Evolutionary conservation across 2,888 invertebrate genomes (phyloP).

Genomic region (Psylliodes chrysocephalus): DNA sequence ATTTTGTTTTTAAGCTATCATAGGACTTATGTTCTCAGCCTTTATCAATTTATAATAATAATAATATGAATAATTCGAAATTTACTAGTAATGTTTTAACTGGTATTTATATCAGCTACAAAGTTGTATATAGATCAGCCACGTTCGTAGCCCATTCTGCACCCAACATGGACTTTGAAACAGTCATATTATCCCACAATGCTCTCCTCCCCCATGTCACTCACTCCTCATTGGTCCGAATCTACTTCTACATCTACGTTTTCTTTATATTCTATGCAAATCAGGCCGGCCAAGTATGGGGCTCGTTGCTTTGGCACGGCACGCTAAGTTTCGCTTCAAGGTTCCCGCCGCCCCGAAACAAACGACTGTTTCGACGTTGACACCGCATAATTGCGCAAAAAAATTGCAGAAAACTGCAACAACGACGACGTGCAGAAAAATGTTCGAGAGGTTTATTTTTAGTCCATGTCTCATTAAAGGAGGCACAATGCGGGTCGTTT

Average conservation of each 20-base stretch:
- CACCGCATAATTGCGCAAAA: conserved; percentile 16
- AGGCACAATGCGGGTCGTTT: neutral
- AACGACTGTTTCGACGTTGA: conserved; percentile 12
- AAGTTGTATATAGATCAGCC: no score
- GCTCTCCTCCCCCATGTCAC: conserved; percentile 1
- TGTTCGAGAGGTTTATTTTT: neutral
- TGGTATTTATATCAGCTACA: no score
- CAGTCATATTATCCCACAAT: neutral
- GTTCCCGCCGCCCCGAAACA: conserved; percentile 8
- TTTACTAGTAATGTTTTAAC: no score
- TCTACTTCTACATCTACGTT: conserved; percentile 16
- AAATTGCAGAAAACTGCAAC: conserved; percentile 1
- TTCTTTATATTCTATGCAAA: conserved; percentile 19
- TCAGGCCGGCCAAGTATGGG: conserved; percentile 5
- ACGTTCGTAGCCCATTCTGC: no score
- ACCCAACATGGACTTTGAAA: no score
- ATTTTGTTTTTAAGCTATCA: no score
- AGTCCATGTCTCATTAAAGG: conserved; percentile 1
- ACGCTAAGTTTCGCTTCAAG: conserved; percentile 16
- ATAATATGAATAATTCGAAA: no score
- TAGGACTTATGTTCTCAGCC: no score
- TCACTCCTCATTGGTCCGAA: conserved; percentile 1
- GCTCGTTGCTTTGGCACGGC: no score
- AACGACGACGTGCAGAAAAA: neutral
- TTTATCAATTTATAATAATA: no score